These are phyloP conservation scores for Urocitellus parryii DNA, from an alignment of 2,113 vertebrate species.

Conservation along the genomic window DNA sequence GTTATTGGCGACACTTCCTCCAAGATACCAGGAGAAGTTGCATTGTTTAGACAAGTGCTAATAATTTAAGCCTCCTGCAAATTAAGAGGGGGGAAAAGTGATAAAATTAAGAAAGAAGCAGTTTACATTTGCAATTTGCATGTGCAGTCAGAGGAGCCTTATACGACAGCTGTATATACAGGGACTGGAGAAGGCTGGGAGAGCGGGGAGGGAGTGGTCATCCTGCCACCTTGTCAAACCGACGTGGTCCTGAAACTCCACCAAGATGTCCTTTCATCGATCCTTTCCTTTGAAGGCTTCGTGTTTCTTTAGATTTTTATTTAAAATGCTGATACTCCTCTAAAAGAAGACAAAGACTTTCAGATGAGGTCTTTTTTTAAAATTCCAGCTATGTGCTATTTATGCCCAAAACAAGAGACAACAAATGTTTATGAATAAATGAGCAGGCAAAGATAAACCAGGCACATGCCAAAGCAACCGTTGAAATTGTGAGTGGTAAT, in stretches of 20 bases:
- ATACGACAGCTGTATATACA: not conserved
- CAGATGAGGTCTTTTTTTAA: not conserved
- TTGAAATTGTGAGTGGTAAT: not conserved
- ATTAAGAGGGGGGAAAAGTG: slow-evolving; percentile 19
- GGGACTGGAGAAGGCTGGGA: not conserved
- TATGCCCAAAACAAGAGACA: not conserved
- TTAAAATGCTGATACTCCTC: not conserved
- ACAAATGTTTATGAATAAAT: not conserved
- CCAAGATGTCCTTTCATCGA: too few relatives aligned
- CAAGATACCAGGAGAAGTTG: not conserved
- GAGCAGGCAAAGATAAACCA: not conserved
- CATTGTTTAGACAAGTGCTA: slow-evolving; percentile 68
- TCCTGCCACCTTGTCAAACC: not conserved
- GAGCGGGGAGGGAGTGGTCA: not conserved
- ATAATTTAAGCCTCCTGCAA: slow-evolving; percentile 67
- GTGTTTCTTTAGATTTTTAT: not conserved
- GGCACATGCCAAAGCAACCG: not conserved
- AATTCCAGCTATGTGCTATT: not conserved
- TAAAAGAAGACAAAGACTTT: slow-evolving; percentile 1
- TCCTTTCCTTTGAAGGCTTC: not conserved
- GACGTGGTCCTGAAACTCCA: not conserved
- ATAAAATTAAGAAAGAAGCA: slow-evolving; percentile 58
- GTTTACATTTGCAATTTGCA: slow-evolving; percentile 8
- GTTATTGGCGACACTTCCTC: slow-evolving; percentile 8
- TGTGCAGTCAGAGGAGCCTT: not conserved